A percentile compares a stretch with the other conserved stretches of the same genome.
Conservation (phyloP, 1,140 invertebrate species). For the Tetraneura akinire region DNA sequence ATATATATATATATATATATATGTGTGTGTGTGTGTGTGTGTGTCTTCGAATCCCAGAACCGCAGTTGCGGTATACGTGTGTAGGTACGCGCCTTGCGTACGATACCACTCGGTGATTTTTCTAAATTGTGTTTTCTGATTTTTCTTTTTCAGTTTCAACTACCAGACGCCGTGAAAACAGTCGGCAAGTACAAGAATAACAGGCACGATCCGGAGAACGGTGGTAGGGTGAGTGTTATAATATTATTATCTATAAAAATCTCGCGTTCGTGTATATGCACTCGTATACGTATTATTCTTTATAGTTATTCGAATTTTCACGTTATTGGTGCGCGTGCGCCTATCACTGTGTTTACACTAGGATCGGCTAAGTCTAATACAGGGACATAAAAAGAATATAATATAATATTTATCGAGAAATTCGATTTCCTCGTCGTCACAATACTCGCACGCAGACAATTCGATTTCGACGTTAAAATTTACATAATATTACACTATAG, state of each 20-base stretch:
- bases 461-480: conserved; percentile 4
- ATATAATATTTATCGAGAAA: neutral
- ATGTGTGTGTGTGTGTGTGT: no score
- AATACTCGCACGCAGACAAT: neutral
- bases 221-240: conserved; percentile 30
- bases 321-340: neutral
- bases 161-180: conserved; percentile 46
- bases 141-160: conserved; percentile 37
- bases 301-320: neutral
- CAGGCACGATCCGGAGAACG: conserved; percentile 46
- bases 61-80: neutral
- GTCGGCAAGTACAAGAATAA: conserved; percentile 41
- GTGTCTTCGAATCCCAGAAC: neutral
- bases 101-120: no score
- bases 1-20: no score
- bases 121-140: neutral
- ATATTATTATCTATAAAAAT: neutral
- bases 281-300: neutral
- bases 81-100: no score
- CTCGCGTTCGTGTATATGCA: neutral
- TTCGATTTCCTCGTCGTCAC: neutral
- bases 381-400: neutral
- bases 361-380: neutral
- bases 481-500: neutral
- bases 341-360: neutral